phyloP scores from a whole-genome alignment of 2,113 vertebrate species.

The Plestiodon gilberti region DNA sequence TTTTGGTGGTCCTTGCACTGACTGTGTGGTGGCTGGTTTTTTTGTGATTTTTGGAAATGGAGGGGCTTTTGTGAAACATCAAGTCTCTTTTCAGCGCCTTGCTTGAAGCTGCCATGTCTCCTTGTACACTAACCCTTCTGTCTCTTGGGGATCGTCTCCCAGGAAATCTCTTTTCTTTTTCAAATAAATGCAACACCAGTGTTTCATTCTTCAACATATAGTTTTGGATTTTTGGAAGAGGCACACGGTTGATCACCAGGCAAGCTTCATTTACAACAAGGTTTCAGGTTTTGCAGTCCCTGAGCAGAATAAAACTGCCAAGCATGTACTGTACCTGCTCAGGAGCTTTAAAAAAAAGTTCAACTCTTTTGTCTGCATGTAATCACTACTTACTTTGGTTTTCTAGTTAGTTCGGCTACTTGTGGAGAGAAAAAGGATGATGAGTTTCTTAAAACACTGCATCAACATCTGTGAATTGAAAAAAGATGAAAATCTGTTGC shows the following conservation, averaged over 20 bases:
- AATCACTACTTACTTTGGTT: neutral
- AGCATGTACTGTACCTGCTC: neutral
- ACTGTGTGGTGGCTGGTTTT: slow-evolving; percentile 92
- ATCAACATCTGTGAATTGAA: slow-evolving; percentile 11
- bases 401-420: slow-evolving; percentile 7
- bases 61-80: slow-evolving; percentile 60
- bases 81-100: slow-evolving; percentile 70
- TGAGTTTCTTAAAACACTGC: neutral
- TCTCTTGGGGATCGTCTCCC: slow-evolving; percentile 45
- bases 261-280: slow-evolving; percentile 17
- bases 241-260: slow-evolving; percentile 55
- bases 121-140: slow-evolving; percentile 48
- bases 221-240: slow-evolving; percentile 56
- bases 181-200: slow-evolving; percentile 18
- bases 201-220: slow-evolving; percentile 29
- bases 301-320: slow-evolving; percentile 44
- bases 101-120: slow-evolving; percentile 55
- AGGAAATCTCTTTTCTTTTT: slow-evolving; percentile 7
- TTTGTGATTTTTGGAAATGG: slow-evolving; percentile 73
- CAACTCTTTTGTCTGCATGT: slow-evolving; percentile 16
- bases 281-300: slow-evolving; percentile 10
- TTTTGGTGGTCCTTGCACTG: slow-evolving; percentile 84
- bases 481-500: slow-evolving; percentile 14
- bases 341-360: slow-evolving; percentile 17
- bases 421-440: slow-evolving; percentile 23